Conservation (phyloP, 2,113 vertebrate species). For the Pterocles orientalis region DNA sequence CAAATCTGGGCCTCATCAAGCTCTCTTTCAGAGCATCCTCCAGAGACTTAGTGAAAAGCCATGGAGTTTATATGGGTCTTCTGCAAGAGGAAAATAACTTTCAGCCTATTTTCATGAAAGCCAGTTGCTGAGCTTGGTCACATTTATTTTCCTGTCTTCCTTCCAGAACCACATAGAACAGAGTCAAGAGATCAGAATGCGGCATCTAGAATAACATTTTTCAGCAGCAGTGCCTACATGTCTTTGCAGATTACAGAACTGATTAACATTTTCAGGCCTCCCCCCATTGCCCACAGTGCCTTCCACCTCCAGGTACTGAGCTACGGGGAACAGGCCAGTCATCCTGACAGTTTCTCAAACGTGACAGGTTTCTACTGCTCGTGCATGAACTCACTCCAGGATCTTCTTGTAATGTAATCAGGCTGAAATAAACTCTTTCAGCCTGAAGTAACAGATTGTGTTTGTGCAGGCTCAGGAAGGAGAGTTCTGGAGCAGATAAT, state of each 20-base stretch:
- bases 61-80: neutral
- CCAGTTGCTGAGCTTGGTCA: neutral
- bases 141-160: neutral
- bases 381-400: neutral
- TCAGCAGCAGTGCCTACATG: neutral
- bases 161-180: neutral
- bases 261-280: neutral
- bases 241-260: neutral
- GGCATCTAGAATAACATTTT: neutral
- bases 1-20: neutral
- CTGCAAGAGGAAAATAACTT: neutral
- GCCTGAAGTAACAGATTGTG: constrained; percentile 70
- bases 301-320: neutral
- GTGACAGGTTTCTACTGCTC: neutral
- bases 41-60: neutral
- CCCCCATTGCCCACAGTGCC: neutral
- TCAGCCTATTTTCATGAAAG: neutral
- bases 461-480: constrained; percentile 73
- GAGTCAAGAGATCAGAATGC: neutral
- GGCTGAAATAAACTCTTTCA: constrained; percentile 60
- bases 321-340: neutral
- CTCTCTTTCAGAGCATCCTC: neutral
- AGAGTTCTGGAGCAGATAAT: constrained; percentile 70
- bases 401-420: constrained; percentile 66
- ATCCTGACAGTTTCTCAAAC: neutral